Evolutionary conservation across 37 sponge, comb jelly and placozoan genomes (phyloP).

Genomic region (Crambe crambe): DNA sequence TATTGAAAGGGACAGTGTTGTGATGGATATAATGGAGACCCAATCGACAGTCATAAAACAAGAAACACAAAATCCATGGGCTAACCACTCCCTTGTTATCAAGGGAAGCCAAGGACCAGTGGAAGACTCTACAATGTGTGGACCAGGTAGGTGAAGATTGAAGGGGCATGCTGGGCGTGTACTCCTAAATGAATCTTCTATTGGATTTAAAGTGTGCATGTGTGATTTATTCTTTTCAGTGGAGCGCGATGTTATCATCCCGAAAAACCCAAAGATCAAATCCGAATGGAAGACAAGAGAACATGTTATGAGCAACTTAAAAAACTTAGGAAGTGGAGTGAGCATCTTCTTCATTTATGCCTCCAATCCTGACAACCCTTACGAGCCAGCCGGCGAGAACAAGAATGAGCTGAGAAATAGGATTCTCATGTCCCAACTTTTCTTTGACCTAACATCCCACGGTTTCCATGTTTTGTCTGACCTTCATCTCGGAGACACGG

Average conservation of each 20-base stretch:
- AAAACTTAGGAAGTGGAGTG: slow-evolving; percentile 30
- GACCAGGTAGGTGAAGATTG: no score
- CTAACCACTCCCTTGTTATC: no score
- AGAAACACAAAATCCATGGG: no score
- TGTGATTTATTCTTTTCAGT: no score
- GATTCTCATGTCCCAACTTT: background rate
- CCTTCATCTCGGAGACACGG: slow-evolving; percentile 24
- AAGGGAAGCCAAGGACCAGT: no score
- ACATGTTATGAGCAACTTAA: slow-evolving; percentile 7
- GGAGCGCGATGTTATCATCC: background rate
- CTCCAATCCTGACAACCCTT: slow-evolving; percentile 38
- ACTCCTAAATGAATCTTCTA: no score
- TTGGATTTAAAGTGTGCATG: no score
- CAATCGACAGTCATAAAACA: no score
- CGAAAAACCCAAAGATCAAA: background rate
- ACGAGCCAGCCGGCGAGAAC: background rate
- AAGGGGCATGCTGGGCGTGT: no score
- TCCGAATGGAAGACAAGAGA: slow-evolving; percentile 17
- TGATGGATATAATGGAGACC: no score
- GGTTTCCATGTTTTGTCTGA: slow-evolving; percentile 32
- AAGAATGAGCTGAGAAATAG: background rate
- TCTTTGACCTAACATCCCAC: background rate
- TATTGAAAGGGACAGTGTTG: no score
- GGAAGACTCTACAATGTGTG: no score
- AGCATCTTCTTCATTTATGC: slow-evolving; percentile 60